Conservation (phyloP, 2,113 vertebrate species). For the Polypterus bichir region DNA sequence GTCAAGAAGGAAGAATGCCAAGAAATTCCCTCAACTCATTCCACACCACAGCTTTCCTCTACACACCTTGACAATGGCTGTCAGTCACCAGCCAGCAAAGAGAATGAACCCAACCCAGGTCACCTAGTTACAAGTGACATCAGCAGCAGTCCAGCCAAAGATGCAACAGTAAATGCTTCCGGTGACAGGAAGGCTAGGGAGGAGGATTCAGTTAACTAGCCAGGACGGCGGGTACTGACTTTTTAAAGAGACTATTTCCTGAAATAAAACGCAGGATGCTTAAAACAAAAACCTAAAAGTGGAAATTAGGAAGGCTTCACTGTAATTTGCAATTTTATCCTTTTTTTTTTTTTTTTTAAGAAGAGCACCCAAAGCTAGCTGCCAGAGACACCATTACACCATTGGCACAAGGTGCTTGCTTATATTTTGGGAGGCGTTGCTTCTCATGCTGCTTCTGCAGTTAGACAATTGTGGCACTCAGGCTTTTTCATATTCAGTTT, state of each 20-base stretch:
- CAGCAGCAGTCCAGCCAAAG: constrained; percentile 21
- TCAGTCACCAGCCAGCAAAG: constrained; percentile 26
- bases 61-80: constrained; percentile 24
- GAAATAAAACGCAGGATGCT: constrained; percentile 2
- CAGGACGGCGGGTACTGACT: background rate
- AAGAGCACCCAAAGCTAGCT: background rate
- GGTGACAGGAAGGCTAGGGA: constrained; percentile 38
- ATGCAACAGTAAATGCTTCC: constrained; percentile 16
- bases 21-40: no score
- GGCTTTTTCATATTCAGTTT: no score
- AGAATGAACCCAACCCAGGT: constrained; percentile 14
- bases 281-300: constrained; percentile 1
- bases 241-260: constrained; percentile 2
- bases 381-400: no score
- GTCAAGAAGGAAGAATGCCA: no score
- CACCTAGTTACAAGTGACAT: constrained; percentile 21
- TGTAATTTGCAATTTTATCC: background rate
- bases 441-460: no score
- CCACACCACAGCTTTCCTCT: background rate
- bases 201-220: constrained; percentile 22
- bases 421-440: no score
- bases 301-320: background rate
- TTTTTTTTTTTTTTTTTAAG: constrained; percentile 2
- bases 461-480: no score
- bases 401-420: no score